Conservation (phyloP, 2,113 vertebrate species). For the Xiphophorus couchianus region DNA sequence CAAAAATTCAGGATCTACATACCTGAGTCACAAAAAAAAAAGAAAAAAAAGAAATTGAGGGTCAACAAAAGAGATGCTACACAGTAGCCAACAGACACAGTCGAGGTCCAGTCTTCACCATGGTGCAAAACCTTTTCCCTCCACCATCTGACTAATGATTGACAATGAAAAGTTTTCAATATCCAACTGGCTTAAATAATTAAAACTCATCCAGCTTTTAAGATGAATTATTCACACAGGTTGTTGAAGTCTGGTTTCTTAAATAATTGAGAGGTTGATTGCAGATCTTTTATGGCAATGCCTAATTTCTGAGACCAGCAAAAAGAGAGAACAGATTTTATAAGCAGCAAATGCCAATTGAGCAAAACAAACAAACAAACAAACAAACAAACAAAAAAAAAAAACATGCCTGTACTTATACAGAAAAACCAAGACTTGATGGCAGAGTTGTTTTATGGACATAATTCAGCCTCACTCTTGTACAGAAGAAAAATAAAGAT, state of each 20-base stretch:
- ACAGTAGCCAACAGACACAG: slow-evolving; percentile 85
- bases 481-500: no score
- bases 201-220: slow-evolving; percentile 19
- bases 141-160: not conserved
- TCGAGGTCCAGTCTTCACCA: slow-evolving; percentile 29
- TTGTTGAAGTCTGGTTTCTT: slow-evolving; percentile 11
- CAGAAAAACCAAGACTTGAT: not conserved
- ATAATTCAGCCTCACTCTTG: not conserved
- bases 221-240: slow-evolving; percentile 33
- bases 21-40: slow-evolving; percentile 69
- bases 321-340: slow-evolving; percentile 13
- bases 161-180: slow-evolving; percentile 16
- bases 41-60: slow-evolving; percentile 57
- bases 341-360: slow-evolving; percentile 33
- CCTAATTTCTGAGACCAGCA: slow-evolving; percentile 28
- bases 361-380: slow-evolving; percentile 8
- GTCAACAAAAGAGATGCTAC: slow-evolving; percentile 86
- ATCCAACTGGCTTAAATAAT: slow-evolving; percentile 34
- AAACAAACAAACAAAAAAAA: not conserved
- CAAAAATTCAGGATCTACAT: slow-evolving; percentile 77
- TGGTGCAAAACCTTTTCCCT: slow-evolving; percentile 12
- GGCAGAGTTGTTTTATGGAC: not conserved
- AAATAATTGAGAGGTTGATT: slow-evolving; percentile 33
- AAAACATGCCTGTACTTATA: slow-evolving; percentile 24
- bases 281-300: slow-evolving; percentile 16